A percentile compares a stretch with the other conserved stretches of the same genome.
These are phyloP conservation scores for Gasterosteus nipponicus DNA, from an alignment of 2,113 vertebrate genomes.

Conservation along the genomic window DNA sequence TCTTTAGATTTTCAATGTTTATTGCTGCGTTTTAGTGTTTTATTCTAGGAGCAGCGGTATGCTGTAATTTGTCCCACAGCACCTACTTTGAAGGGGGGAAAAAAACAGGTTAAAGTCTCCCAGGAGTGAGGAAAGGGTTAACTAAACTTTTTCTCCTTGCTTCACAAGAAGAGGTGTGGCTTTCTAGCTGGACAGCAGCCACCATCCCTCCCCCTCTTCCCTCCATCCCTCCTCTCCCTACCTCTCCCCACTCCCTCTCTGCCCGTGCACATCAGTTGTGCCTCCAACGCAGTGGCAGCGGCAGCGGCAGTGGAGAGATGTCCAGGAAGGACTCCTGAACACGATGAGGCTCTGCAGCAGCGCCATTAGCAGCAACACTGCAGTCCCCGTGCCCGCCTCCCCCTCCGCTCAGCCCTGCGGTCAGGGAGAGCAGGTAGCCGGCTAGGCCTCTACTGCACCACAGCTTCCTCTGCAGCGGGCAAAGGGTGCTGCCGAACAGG, in stretches of 20 bases:
- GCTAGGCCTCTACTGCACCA: conserved; percentile 58
- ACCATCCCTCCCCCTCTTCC: conserved; percentile 68
- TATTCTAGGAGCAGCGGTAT: neutral
- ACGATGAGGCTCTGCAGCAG: conserved; percentile 74
- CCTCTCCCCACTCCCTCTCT: conserved; percentile 55
- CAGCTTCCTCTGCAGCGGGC: conserved; percentile 66
- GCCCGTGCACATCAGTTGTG: conserved; percentile 74
- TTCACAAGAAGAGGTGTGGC: conserved; percentile 75
- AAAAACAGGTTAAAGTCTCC: conserved; percentile 10
- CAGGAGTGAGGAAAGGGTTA: conserved; percentile 72
- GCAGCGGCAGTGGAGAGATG: conserved; percentile 60
- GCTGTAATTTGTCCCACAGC: neutral
- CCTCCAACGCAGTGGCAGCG: conserved; percentile 54
- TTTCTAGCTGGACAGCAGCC: conserved; percentile 75
- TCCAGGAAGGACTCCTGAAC: conserved; percentile 63
- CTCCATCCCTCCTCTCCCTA: conserved; percentile 65
- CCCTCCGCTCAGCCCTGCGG: conserved; percentile 51
- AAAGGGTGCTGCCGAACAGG: conserved; percentile 55
- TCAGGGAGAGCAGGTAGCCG: conserved; percentile 47
- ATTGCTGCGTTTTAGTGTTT: neutral
- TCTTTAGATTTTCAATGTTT: conserved; percentile 32
- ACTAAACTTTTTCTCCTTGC: conserved; percentile 64
- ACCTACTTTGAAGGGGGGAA: neutral
- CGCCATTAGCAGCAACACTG: conserved; percentile 54
- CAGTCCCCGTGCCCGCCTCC: conserved; percentile 45